Evolutionary conservation across 2,113 vertebrate genomes (phyloP).

Genomic region (Morone saxatilis): DNA sequence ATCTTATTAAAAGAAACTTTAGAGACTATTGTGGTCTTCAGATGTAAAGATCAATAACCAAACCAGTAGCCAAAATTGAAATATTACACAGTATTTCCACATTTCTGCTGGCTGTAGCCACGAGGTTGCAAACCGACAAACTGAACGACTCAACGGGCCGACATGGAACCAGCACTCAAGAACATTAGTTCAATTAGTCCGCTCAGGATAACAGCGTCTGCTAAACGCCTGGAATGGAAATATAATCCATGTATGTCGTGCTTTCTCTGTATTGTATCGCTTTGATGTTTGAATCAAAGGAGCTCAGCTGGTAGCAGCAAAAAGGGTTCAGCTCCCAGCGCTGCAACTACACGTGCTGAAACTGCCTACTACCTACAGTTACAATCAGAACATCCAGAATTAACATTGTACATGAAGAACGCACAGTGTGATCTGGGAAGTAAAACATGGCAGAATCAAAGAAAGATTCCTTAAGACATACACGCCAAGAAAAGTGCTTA

Average conservation of each 20-base stretch:
- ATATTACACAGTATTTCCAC: neutral
- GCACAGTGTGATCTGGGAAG: neutral
- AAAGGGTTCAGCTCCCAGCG: constrained; percentile 55
- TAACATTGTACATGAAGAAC: constrained; percentile 22
- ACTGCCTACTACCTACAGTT: constrained; percentile 10
- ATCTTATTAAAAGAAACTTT: constrained; percentile 39
- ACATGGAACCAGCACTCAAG: constrained; percentile 6
- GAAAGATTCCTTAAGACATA: neutral
- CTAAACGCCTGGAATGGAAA: constrained; percentile 69
- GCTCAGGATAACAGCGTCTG: constrained; percentile 37
- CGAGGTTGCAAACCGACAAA: neutral
- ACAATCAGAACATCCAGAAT: constrained; percentile 7
- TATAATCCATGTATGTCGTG: constrained; percentile 41
- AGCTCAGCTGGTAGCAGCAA: constrained; percentile 66
- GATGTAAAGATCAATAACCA: neutral
- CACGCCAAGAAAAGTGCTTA: neutral
- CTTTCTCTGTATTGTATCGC: constrained; percentile 35
- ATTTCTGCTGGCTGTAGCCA: neutral
- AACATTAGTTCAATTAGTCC: constrained; percentile 51
- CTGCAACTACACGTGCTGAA: constrained; percentile 36
- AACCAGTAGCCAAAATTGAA: neutral
- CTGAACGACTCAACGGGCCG: neutral
- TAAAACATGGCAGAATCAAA: constrained; percentile 4
- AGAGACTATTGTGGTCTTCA: neutral
- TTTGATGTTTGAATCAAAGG: constrained; percentile 78